A percentile compares a stretch with the other conserved stretches of the same genome.
Evolutionary conservation across 2,113 vertebrate genomes (phyloP).

Genomic region (Dasyprocta punctata): DNA sequence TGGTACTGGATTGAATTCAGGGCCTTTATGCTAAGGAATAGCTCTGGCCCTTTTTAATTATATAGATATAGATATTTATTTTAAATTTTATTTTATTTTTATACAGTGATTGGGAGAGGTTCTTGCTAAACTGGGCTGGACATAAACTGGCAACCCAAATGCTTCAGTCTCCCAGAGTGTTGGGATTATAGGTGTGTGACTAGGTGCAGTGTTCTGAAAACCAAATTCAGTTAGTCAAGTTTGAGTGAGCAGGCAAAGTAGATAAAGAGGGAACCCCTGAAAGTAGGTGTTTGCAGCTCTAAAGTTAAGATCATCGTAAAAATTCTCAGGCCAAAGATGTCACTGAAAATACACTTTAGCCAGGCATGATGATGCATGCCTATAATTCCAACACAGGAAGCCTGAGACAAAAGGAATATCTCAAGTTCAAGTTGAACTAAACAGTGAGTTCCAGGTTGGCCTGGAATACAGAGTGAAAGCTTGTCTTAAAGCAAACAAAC

Average conservation of each 20-base stretch:
- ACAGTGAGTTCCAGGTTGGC: background rate
- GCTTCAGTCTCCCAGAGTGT: background rate
- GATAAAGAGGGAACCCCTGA: background rate
- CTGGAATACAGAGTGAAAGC: background rate
- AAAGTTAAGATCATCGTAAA: background rate
- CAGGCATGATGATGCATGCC: background rate
- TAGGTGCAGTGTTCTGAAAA: background rate
- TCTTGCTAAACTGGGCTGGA: background rate
- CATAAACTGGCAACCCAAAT: background rate
- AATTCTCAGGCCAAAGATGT: background rate
- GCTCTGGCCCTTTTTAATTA: background rate
- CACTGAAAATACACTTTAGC: background rate
- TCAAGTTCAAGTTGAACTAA: background rate
- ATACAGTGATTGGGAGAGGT: background rate
- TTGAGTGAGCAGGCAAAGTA: background rate
- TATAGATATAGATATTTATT: background rate
- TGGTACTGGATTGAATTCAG: background rate
- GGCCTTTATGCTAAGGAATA: background rate
- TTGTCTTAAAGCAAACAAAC: constrained; percentile 12
- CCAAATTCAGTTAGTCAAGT: constrained; percentile 17
- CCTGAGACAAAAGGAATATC: background rate
- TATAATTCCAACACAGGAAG: background rate
- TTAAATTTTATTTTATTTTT: background rate
- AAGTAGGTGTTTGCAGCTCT: background rate
- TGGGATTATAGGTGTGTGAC: background rate